phyloP scores from a whole-genome alignment of 2,113 vertebrate species.

The Urocynchramus pylzowi region DNA sequence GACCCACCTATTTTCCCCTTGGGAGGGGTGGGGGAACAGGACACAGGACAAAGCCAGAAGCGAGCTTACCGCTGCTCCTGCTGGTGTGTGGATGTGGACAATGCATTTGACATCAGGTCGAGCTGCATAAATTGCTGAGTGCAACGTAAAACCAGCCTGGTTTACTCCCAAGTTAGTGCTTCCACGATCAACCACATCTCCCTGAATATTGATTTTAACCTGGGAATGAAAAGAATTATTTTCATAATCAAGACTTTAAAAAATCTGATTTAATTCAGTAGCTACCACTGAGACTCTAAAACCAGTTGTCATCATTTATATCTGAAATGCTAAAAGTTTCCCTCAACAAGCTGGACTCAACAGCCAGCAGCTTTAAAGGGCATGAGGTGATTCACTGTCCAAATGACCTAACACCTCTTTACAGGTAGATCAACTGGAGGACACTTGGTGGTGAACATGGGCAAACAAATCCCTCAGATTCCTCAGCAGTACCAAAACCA shows the following conservation, averaged over 20 bases:
- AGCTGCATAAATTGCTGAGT: slow-evolving; percentile 88
- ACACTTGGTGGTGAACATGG: background rate
- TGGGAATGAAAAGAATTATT: slow-evolving; percentile 33
- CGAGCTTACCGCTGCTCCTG: slow-evolving; percentile 87
- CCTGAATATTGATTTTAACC: slow-evolving; percentile 94
- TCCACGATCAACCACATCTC: slow-evolving; percentile 90
- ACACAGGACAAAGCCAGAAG: background rate
- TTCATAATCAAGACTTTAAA: background rate
- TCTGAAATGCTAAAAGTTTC: background rate
- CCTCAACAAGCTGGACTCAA: background rate
- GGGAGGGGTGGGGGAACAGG: background rate
- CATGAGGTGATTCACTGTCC: background rate
- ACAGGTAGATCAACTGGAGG: background rate
- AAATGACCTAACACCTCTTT: background rate
- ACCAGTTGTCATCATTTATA: background rate
- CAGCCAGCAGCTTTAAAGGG: background rate
- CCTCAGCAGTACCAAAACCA: background rate
- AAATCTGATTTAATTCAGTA: background rate
- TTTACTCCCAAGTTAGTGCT: slow-evolving; percentile 96
- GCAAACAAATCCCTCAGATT: background rate
- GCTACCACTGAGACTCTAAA: background rate
- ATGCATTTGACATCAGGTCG: slow-evolving; percentile 89
- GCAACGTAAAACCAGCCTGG: slow-evolving; percentile 90
- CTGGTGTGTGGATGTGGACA: slow-evolving; percentile 90
- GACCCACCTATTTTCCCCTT: background rate